These are phyloP conservation scores for Ischnus inquisitorius DNA, from an alignment of 2,888 invertebrate genomes.

Conservation along the genomic window DNA sequence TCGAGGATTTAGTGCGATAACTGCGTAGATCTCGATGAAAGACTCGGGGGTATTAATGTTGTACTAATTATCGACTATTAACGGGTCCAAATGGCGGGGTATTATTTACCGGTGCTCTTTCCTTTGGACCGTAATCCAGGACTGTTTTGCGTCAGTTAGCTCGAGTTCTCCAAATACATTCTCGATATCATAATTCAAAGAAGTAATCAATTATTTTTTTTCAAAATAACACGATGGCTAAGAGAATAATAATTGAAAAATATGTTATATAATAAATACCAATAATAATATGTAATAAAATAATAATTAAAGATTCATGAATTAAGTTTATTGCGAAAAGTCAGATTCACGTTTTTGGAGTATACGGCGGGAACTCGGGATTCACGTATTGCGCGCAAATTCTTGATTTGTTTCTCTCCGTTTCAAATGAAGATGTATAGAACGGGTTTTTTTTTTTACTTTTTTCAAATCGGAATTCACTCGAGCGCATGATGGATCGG, in stretches of 20 bases:
- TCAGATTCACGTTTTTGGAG: too few species aligned
- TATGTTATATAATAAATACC: too few species aligned
- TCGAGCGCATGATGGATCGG: constrained; percentile 65
- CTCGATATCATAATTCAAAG: too few species aligned
- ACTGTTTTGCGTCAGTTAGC: too few species aligned
- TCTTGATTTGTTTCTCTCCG: constrained; percentile 21
- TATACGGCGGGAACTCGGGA: neutral
- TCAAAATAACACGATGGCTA: too few species aligned
- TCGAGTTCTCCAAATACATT: too few species aligned
- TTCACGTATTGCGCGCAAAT: constrained; percentile 19
- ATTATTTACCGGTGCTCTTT: constrained; percentile 11
- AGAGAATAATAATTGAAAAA: too few species aligned
- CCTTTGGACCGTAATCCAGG: too few species aligned
- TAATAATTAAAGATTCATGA: too few species aligned
- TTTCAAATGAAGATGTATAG: constrained; percentile 48
- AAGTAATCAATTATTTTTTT: too few species aligned
- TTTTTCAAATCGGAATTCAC: constrained; percentile 63
- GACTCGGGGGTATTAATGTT: constrained; percentile 55
- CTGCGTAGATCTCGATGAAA: constrained; percentile 53
- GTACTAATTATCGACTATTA: constrained; percentile 60
- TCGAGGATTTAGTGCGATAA: constrained; percentile 64
- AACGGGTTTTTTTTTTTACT: constrained; percentile 45
- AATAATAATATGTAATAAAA: too few species aligned
- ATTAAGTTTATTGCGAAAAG: too few species aligned
- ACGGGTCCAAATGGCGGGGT: neutral